These are phyloP conservation scores for Epinephelus moara DNA, from an alignment of 2,113 vertebrate genomes.

Conservation along the genomic window DNA sequence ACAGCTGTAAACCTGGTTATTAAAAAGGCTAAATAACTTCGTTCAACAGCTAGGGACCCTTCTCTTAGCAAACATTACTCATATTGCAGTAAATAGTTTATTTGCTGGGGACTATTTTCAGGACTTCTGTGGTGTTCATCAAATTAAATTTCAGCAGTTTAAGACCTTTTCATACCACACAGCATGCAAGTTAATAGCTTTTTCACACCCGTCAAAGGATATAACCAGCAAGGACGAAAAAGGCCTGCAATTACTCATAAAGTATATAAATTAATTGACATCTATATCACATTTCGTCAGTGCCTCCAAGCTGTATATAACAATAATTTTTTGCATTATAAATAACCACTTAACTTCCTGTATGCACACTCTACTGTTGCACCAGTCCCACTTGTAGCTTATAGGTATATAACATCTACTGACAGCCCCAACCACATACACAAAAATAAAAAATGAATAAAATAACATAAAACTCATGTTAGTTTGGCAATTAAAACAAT, in stretches of 20 bases:
- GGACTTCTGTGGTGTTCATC: not conserved
- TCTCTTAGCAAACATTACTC: not conserved
- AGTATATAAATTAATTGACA: not conserved
- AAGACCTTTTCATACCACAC: too few relatives aligned
- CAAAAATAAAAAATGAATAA: too few relatives aligned
- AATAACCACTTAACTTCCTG: not conserved
- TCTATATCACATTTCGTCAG: not conserved
- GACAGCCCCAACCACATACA: not conserved
- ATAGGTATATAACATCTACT: too few relatives aligned
- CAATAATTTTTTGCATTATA: too few relatives aligned
- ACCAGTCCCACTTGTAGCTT: too few relatives aligned
- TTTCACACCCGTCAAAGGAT: too few relatives aligned
- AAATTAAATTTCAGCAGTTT: not conserved
- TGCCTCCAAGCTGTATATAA: not conserved
- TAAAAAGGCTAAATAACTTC: not conserved
- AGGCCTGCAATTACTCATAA: not conserved
- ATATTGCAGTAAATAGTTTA: too few relatives aligned
- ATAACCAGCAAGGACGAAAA: too few relatives aligned
- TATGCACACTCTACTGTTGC: not conserved
- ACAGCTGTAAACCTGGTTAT: not conserved
- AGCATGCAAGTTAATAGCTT: too few relatives aligned
- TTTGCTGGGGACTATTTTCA: not conserved
- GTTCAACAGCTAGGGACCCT: not conserved
- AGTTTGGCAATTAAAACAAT: not conserved
- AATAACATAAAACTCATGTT: too few relatives aligned